A percentile compares a stretch with the other conserved stretches of the same genome.
Conservation (phyloP, 2,797 vertebrate species). For the Threskiornis aethiopicus region DNA sequence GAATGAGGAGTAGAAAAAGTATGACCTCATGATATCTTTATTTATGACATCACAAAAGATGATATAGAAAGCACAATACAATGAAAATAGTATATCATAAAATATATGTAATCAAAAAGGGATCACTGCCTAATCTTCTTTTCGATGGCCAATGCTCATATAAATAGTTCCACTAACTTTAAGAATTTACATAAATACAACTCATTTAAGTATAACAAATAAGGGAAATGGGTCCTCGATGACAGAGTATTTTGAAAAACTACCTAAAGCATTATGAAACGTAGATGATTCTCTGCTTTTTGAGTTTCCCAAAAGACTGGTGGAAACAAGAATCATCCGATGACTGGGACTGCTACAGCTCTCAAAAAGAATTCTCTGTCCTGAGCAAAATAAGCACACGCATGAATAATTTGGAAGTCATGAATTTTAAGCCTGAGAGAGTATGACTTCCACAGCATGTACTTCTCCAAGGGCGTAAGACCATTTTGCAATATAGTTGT, state of each 20-base stretch:
- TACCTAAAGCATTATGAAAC: not conserved
- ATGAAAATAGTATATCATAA: not conserved
- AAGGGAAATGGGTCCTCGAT: not conserved
- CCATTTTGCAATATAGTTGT: not conserved
- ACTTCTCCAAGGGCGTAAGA: not conserved
- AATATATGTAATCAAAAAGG: not conserved
- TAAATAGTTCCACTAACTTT: not conserved
- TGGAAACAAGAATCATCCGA: not conserved
- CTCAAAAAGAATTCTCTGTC: not conserved
- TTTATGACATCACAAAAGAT: conserved; percentile 12
- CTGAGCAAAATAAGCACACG: not conserved
- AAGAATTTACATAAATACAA: not conserved
- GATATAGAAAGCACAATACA: not conserved
- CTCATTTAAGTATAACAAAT: not conserved
- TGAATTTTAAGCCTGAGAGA: not conserved
- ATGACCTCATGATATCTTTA: not conserved
- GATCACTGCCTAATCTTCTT: not conserved
- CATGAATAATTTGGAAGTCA: not conserved
- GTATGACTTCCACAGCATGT: not conserved
- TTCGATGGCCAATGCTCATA: not conserved
- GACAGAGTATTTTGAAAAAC: not conserved
- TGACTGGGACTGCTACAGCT: not conserved
- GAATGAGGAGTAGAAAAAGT: not conserved
- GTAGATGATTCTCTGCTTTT: not conserved
- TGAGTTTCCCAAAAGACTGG: not conserved